Evolutionary conservation across 2,888 invertebrate species (phyloP).

Genomic region (Volucella zonaria): DNA sequence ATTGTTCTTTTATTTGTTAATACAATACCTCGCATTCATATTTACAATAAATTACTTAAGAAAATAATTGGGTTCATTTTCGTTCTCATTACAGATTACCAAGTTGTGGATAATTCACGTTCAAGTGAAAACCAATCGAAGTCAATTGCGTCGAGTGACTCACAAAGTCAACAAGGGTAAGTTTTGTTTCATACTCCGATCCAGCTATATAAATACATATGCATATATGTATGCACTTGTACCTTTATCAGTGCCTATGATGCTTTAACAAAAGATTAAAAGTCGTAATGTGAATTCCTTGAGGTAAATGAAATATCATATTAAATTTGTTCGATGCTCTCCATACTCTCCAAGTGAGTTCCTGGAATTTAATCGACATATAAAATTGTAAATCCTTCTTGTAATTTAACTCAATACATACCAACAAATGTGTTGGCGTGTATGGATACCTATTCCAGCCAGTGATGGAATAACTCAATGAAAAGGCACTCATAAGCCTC

Average conservation of each 20-base stretch:
- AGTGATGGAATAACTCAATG: slow-evolving; percentile 35
- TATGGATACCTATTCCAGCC: neutral
- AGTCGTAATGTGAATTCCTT: slow-evolving; percentile 45
- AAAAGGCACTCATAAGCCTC: slow-evolving; percentile 35
- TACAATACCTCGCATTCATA: neutral
- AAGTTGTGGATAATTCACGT: slow-evolving; percentile 84
- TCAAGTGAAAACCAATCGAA: slow-evolving; percentile 83
- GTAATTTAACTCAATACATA: too few relatives aligned
- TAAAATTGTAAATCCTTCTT: slow-evolving; percentile 31
- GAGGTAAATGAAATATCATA: slow-evolving; percentile 42
- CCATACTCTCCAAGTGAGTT: neutral
- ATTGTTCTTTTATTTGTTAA: too few relatives aligned
- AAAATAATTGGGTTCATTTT: neutral
- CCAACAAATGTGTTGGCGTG: neutral
- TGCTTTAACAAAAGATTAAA: slow-evolving; percentile 1
- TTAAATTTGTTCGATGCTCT: slow-evolving; percentile 47
- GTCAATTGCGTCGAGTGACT: slow-evolving; percentile 81
- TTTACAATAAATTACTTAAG: neutral
- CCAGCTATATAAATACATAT: neutral
- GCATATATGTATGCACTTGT: neutral
- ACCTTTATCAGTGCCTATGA: too few relatives aligned
- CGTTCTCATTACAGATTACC: slow-evolving; percentile 83
- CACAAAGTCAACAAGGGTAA: slow-evolving; percentile 83
- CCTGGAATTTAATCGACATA: slow-evolving; percentile 33
- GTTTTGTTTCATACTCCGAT: slow-evolving; percentile 75